Evolutionary conservation across 2,888 invertebrate genomes (phyloP), one percentile per base, ranked within the genome.

Genomic region (Oscheius myriophilus): DNA sequence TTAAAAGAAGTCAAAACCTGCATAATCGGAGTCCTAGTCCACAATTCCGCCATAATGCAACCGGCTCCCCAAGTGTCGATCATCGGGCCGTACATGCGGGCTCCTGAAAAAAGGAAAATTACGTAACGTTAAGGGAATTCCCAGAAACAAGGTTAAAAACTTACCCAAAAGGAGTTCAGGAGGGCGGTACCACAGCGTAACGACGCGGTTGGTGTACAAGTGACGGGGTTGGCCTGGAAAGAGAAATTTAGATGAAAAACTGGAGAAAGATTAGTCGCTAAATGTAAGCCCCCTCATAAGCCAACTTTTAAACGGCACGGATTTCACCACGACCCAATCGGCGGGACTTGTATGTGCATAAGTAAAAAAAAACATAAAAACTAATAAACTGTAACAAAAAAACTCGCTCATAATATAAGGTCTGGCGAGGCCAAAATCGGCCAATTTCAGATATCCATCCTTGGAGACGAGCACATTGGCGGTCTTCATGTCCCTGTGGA

Each of bases 1-100:
- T 16, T 59, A 1, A 23, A 21, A 46, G 25, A 14, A 16, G 16
- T 7, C 18, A 14, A 2, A n/a, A 76, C 81, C 75, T 89, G 89
- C 87, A 89, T 87, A 58, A 89, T 89, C 2, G 89, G 96, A 4
- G 88, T 89, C 76, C 91, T 89, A 0, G 96, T 97, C 97, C 97
- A 98, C 94, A 98, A 94, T 89, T 98, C 98, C 0, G 97, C 97
- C 97, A 98, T 97, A 73, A 98, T 98, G 87, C 98, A 99, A 0
- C 98, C 98, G 0, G 95, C 96, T 0, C 90, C 90, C 90, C 90
- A 91, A 89, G 97, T 91, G 89, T 99, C 98, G 14, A 98, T 95
- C 0, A 96, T 93, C 0, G 96, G 94, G 0, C 95, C 95, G 86
- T 98, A 98, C 88, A 96, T 94, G 14, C 96, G 90, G 43, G 69